Evolutionary conservation across 2,113 vertebrate species (phyloP).

Genomic region (Brevimyrus niger): DNA sequence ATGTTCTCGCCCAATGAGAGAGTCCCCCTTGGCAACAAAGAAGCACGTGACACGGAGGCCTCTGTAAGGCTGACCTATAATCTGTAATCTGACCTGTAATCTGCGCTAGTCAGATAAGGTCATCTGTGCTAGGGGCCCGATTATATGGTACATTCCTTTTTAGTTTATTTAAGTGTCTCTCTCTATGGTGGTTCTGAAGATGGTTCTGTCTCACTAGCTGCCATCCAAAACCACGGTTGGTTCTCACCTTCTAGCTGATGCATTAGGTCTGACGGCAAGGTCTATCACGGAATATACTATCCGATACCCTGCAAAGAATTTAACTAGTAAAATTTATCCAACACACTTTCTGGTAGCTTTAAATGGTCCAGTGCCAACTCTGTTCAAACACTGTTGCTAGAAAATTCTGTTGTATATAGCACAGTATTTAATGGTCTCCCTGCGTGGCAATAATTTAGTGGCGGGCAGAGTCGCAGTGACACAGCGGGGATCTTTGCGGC

Average conservation of each 20-base stretch:
- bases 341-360: background rate
- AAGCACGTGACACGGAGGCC: background rate
- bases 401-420: conserved; percentile 16
- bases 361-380: background rate
- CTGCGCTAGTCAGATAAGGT: background rate
- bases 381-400: background rate
- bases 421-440: conserved; percentile 38
- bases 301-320: background rate
- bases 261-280: background rate
- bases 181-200: conserved; percentile 37
- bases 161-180: conserved; percentile 44
- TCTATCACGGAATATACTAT: background rate
- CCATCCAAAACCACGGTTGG: background rate
- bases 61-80: conserved; percentile 24
- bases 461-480: conserved; percentile 8
- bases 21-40: conserved; percentile 29
- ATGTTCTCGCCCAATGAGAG: background rate
- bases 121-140: conserved; percentile 15
- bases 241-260: background rate
- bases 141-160: conserved; percentile 30
- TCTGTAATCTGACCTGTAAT: conserved; percentile 8
- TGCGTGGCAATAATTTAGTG: conserved; percentile 24
- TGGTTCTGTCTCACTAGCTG: too few species aligned
- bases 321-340: background rate
- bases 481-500: conserved; percentile 28